These are phyloP conservation scores for Phoebastria nigripes DNA, from an alignment of 2,797 vertebrate species.

Conservation along the genomic window DNA sequence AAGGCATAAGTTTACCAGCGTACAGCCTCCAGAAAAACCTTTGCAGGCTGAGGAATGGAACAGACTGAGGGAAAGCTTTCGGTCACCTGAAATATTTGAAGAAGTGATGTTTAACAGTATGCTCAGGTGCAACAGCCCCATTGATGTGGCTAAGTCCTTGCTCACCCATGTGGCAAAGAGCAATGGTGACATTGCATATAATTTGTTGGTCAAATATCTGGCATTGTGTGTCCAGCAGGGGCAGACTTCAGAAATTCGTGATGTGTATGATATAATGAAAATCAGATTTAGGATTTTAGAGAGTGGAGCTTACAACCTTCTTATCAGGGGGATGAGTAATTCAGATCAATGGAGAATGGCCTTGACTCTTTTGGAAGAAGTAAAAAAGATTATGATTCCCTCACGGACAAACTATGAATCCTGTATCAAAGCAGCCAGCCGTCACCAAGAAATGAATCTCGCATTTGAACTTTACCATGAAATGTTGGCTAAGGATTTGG, in stretches of 20 bases:
- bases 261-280: conserved; percentile 88
- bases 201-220: conserved; percentile 85
- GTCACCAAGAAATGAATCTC: conserved; percentile 71
- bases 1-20: neutral
- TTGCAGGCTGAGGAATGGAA: conserved; percentile 83
- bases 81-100: conserved; percentile 73
- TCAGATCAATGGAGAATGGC: conserved; percentile 85
- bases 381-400: conserved; percentile 80
- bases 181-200: conserved; percentile 82
- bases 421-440: conserved; percentile 81
- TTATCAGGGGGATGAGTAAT: conserved; percentile 83
- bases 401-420: conserved; percentile 81
- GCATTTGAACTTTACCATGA: conserved; percentile 86
- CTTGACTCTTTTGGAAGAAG: conserved; percentile 77
- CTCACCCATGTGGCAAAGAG: conserved; percentile 82
- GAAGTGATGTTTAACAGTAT: conserved; percentile 75
- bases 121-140: conserved; percentile 52
- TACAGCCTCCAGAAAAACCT: conserved; percentile 76
- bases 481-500: conserved; percentile 73
- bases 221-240: conserved; percentile 80
- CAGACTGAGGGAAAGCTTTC: conserved; percentile 71
- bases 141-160: conserved; percentile 89
- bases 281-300: conserved; percentile 83
- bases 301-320: conserved; percentile 79
- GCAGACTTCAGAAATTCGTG: conserved; percentile 80